Base-by-base conservation (phyloP, 2,888 invertebrate species). In the Caenorhabditis sinica region DNA sequence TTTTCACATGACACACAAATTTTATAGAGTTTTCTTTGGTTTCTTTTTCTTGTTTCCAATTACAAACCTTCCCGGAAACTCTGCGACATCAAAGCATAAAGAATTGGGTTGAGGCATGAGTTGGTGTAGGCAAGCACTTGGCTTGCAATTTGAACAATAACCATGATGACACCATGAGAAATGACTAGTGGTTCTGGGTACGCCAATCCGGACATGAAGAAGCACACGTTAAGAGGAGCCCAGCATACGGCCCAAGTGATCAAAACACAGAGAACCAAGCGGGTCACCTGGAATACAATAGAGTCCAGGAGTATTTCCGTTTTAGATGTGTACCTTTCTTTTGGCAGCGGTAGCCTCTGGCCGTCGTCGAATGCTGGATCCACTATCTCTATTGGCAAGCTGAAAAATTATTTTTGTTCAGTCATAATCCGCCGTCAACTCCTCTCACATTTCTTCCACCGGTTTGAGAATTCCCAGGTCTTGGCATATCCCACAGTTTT, bases 41-140 rank as follows among this genome's bases (percentile, higher is more conserved):
- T 28, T 36, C 33, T 15, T n/a, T 63, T 20, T 15, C 20, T 1
- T 43, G 60, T 60, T 43, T 33, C 13, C 20, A 30, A 23, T 23
- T 28, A 66, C 60, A 28, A 40, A 86, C 96, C 97, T 93, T 96
- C 95, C 90, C 97, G 95, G 94, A 97, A 97, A 94, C 97, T 97
- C 92, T 97, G 97, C 1, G 97, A 97, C 69, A 97, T 95, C 93
- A 97, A 96, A 4, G 97, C 97, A 94, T 97, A 97, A 68, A 97
- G 95, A 89, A 97, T 95, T 0, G 97, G 97, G 94, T 97, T 97
- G 91, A 97, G 96, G 93, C 97, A 97, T 92, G 96, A 96, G 94
- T 97, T 97, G 94, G 96, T 96, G 94, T 97, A 97, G 23, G 97
- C 97, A 82, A 93, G 87, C 15, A 92, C 91, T 85, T 91, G 91